Conservation (phyloP, 1,140 invertebrate species). For the Orius laevigatus region DNA sequence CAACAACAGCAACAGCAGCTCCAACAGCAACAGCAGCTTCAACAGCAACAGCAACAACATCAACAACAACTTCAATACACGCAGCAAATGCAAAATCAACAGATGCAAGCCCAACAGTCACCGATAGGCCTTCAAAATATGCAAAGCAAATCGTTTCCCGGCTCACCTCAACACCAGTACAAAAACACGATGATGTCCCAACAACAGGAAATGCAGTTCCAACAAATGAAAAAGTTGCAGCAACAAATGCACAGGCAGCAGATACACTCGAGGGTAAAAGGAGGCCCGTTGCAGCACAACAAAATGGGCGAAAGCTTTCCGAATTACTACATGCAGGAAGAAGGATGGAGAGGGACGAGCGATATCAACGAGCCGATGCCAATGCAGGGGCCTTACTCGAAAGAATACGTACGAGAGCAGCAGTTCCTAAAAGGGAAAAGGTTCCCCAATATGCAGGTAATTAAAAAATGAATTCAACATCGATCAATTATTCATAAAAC, state of each 20-base stretch:
- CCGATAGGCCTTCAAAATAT: constrained; percentile 9
- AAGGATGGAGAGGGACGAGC: constrained; percentile 7
- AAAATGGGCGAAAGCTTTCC: neutral
- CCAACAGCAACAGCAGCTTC: constrained; percentile 16
- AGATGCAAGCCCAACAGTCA: constrained; percentile 15
- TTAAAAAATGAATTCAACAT: neutral
- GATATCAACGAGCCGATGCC: constrained; percentile 5
- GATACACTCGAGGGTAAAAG: constrained; percentile 4
- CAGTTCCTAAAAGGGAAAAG: constrained; percentile 3
- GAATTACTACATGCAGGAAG: constrained; percentile 8
- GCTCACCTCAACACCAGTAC: constrained; percentile 19
- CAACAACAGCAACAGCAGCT: constrained; percentile 18
- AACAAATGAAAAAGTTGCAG: constrained; percentile 13
- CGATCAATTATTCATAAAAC: no score
- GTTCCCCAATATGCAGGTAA: constrained; percentile 2
- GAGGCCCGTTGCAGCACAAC: constrained; percentile 8
- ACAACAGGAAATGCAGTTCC: constrained; percentile 13
- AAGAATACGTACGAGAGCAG: constrained; percentile 12
- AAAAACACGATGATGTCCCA: constrained; percentile 10
- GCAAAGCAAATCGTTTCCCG: constrained; percentile 12
- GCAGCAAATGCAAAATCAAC: constrained; percentile 13
- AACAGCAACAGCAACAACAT: constrained; percentile 14
- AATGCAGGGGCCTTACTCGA: constrained; percentile 5
- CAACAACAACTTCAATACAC: constrained; percentile 13
- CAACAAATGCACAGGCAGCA: constrained; percentile 14